Evolutionary conservation across 2,113 vertebrate genomes (phyloP).

Genomic region (Hippocampus abdominalis): DNA sequence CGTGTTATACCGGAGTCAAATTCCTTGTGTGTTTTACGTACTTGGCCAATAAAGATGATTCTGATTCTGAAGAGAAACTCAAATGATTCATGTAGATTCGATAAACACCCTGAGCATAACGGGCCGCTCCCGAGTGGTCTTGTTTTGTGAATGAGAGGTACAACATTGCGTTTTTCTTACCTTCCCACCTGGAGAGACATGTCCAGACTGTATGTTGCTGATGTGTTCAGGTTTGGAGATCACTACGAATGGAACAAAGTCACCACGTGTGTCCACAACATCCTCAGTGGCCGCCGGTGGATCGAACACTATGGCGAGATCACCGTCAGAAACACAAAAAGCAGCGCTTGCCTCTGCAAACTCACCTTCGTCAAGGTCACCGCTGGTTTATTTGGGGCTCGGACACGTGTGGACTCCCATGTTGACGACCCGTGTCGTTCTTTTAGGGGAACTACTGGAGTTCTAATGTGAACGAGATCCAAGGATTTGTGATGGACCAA

Average conservation of each 20-base stretch:
- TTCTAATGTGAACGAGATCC: slow-evolving; percentile 94
- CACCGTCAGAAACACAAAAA: slow-evolving; percentile 92
- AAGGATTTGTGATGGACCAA: slow-evolving; percentile 95
- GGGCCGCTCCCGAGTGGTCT: too few relatives aligned
- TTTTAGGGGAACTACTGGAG: slow-evolving; percentile 97
- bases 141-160: too few relatives aligned
- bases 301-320: slow-evolving; percentile 98
- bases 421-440: not conserved
- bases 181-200: not conserved
- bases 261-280: slow-evolving; percentile 98
- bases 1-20: too few relatives aligned
- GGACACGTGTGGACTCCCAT: not conserved
- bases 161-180: not conserved
- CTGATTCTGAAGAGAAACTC: too few relatives aligned
- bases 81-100: too few relatives aligned
- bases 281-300: slow-evolving; percentile 94
- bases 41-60: too few relatives aligned
- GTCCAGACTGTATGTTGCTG: not conserved
- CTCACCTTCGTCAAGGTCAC: slow-evolving; percentile 89
- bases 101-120: too few relatives aligned
- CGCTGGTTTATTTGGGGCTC: not conserved
- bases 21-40: too few relatives aligned
- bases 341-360: slow-evolving; percentile 92
- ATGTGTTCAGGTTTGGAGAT: slow-evolving; percentile 82
- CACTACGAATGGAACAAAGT: slow-evolving; percentile 99